Evolutionary conservation across 2,888 invertebrate genomes (phyloP).

Genomic region (Eugnorisma glareosa): DNA sequence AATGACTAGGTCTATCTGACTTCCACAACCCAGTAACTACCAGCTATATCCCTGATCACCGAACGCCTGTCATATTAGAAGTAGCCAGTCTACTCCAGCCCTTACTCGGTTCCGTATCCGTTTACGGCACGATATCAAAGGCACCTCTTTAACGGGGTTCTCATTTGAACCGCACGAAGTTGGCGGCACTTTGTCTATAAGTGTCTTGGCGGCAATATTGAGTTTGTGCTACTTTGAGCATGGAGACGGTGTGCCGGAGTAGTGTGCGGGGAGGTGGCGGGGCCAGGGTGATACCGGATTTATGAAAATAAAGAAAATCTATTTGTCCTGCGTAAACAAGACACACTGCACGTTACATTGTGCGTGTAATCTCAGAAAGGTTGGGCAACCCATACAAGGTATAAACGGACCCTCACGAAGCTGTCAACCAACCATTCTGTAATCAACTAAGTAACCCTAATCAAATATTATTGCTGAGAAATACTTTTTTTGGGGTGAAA

Average conservation of each 20-base stretch:
- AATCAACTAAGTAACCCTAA: too few relatives aligned
- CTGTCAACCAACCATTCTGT: too few relatives aligned
- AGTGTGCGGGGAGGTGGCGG: conserved; percentile 16
- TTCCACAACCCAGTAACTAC: not conserved
- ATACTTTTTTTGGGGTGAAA: too few relatives aligned
- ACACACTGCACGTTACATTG: not conserved
- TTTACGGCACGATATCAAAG: conserved; percentile 56
- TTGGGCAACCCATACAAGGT: too few relatives aligned
- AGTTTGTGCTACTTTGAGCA: conserved; percentile 54
- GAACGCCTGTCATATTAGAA: not conserved
- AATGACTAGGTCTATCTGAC: not conserved
- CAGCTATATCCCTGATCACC: not conserved
- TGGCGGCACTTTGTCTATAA: conserved; percentile 52
- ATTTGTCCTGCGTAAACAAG: not conserved
- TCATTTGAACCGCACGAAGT: conserved; percentile 43
- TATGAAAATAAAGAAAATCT: not conserved
- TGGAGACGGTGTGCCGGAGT: not conserved
- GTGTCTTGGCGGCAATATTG: conserved; percentile 58
- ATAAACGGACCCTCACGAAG: too few relatives aligned
- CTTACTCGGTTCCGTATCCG: conserved; percentile 32
- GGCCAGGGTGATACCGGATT: not conserved
- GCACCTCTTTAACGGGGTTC: conserved; percentile 37
- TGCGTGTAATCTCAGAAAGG: not conserved
- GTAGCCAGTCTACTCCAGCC: not conserved
- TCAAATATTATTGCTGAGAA: too few relatives aligned